Evolutionary conservation across 2,113 vertebrate species (phyloP), one percentile per base, ranked within the genome.

Genomic region (Chionis minor): DNA sequence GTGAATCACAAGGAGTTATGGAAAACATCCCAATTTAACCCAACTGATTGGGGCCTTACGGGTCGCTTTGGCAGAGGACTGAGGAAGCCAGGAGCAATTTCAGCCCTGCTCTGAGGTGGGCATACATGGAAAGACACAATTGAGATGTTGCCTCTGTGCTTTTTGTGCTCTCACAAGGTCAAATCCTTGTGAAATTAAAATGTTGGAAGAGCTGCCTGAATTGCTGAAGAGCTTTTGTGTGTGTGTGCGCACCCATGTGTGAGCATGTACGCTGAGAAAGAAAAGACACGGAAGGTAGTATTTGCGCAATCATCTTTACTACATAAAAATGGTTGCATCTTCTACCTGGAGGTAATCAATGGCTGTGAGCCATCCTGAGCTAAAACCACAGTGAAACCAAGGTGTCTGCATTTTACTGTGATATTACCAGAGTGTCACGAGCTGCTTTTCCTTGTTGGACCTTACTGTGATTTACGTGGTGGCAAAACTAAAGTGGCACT

Each of bases 41-140:
- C 0, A 0, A 44, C 5, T 55, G 10, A 61, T 75, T 45, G 40
- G 51, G 14, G 33, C n/a, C 13, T 71, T 83, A n/a, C 0, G 0
- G 8, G 30, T 45, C 30, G 49, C 59, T 84, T 70, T 93, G 47
- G 24, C 40, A 75, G 19, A 62, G 15, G 47, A 40, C 38, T 87
- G 82, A 89, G 45, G 63, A 86, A 81, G 12, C 24, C 75, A 81
- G 47, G 42, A 92, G 27, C 30, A 61, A 26, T 55, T 84, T 65
- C 61, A 88, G 23, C 56, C 33, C 5, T 55, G 32, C 56, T 78
- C 40, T 63, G 67, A 79, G 78, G 7, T 22, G 17, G 52, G 22
- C 14, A 28, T 7, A 2, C 33, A 14, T 13, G 30, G 16, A 86
- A 55, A 28, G 22, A 47, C 28, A 28, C 33, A 45, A 20, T 1